phyloP scores from a whole-genome alignment of 2,113 vertebrate species.

The Osmerus mordax region DNA sequence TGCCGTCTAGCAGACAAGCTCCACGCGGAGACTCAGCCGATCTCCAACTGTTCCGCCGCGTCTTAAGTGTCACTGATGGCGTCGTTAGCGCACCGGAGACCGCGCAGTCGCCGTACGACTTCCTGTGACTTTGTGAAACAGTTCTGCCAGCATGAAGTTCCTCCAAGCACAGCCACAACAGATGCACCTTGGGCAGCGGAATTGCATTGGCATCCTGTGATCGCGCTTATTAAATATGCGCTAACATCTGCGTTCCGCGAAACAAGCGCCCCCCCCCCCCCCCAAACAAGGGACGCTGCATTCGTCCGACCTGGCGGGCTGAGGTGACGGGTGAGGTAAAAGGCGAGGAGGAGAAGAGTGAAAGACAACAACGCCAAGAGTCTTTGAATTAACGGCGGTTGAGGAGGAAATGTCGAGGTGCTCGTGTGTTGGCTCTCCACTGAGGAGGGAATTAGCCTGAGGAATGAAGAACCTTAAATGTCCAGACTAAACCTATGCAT shows the following conservation, averaged over 20 bases:
- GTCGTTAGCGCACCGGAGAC: conserved; percentile 1
- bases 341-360: conserved; percentile 9
- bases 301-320: conserved; percentile 1
- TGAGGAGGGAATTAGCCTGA: conserved; percentile 41
- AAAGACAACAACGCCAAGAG: conserved; percentile 24
- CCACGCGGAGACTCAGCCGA: neutral
- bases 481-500: conserved; percentile 57
- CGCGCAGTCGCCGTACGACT: conserved; percentile 37
- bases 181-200: conserved; percentile 51
- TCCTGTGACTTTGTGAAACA: conserved; percentile 61
- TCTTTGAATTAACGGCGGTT: conserved; percentile 42
- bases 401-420: conserved; percentile 31
- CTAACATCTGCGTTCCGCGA: conserved; percentile 54
- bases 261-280: neutral
- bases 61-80: conserved; percentile 25
- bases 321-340: conserved; percentile 16
- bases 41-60: conserved; percentile 23
- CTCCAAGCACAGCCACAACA: conserved; percentile 55
- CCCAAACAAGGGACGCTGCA: neutral
- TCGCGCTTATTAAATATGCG: conserved; percentile 56
- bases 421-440: conserved; percentile 5
- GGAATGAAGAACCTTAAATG: conserved; percentile 69
- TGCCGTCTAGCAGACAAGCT: conserved; percentile 20
- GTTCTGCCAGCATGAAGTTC: conserved; percentile 50
- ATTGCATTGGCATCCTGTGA: conserved; percentile 53